Evolutionary conservation across 2,113 vertebrate genomes (phyloP).

Genomic region (Hypanus sabinus): DNA sequence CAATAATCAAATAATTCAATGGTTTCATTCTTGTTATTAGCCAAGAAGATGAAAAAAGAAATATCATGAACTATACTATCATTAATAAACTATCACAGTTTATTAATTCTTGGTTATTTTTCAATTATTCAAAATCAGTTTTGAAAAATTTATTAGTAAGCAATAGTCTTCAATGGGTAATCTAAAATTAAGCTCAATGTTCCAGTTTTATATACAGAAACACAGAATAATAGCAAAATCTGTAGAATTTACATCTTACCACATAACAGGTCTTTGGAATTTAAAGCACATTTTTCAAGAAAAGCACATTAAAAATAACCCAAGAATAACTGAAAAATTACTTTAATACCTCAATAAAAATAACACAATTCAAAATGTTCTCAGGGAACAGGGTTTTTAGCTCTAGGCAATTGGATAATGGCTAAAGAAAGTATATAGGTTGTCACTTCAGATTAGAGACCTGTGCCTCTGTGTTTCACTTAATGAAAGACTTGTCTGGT

Average conservation of each 20-base stretch:
- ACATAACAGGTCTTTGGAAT: slow-evolving; percentile 13
- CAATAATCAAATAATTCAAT: slow-evolving; percentile 1
- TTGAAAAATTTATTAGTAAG: background rate
- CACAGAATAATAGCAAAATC: background rate
- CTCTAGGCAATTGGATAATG: slow-evolving; percentile 89
- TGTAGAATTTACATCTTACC: background rate
- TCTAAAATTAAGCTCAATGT: slow-evolving; percentile 12
- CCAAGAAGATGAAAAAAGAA: background rate
- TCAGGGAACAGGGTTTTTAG: slow-evolving; percentile 82
- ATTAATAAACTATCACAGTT: background rate
- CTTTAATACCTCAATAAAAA: slow-evolving; percentile 99
- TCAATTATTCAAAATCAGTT: slow-evolving; percentile 3
- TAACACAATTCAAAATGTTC: slow-evolving; percentile 97
- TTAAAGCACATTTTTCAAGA: background rate
- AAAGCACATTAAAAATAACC: slow-evolving; percentile 4
- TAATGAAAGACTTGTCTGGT: slow-evolving; percentile 85
- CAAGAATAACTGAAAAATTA: slow-evolving; percentile 84
- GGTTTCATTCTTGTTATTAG: background rate
- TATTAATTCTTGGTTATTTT: slow-evolving; percentile 26
- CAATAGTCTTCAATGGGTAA: background rate
- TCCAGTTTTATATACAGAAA: background rate
- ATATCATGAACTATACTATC: background rate
- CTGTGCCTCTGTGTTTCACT: slow-evolving; percentile 76
- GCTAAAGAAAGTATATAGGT: slow-evolving; percentile 89
- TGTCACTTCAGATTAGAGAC: slow-evolving; percentile 97